Conservation (phyloP, 2,113 vertebrate genomes). For the Engystomops pustulosus region DNA sequence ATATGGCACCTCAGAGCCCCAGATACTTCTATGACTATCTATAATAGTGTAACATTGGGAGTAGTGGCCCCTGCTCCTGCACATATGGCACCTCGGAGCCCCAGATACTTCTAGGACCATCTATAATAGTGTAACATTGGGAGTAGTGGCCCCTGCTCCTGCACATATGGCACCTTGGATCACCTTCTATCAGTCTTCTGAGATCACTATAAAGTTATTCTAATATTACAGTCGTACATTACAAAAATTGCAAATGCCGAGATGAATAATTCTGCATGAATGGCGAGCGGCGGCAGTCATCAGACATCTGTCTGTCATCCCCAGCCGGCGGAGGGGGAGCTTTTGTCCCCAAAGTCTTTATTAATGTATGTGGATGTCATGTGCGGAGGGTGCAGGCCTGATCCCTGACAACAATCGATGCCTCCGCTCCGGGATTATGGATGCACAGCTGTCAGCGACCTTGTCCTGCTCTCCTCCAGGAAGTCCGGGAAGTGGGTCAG, state of each 20-base stretch:
- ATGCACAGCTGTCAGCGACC: conserved; percentile 25
- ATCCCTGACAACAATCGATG: background rate
- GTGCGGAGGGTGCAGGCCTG: background rate
- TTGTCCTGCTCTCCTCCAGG: background rate
- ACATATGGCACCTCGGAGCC: too few relatives aligned
- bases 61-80: too few relatives aligned
- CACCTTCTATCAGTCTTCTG: too few relatives aligned
- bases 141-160: too few relatives aligned
- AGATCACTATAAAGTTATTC: background rate
- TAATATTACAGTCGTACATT: background rate
- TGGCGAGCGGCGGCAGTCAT: background rate
- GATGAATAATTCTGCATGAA: background rate
- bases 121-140: too few relatives aligned
- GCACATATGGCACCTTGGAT: too few relatives aligned
- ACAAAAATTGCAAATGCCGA: background rate
- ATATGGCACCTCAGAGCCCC: too few relatives aligned
- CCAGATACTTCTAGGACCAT: too few relatives aligned
- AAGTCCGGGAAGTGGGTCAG: conserved; percentile 62
- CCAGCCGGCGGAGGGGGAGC: background rate
- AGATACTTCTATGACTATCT: too few relatives aligned
- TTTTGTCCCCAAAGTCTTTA: conserved; percentile 9
- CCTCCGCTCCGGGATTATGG: background rate
- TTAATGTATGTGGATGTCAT: conserved; percentile 16
- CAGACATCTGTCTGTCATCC: background rate
- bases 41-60: too few relatives aligned